phyloP scores from a whole-genome alignment of 2,113 vertebrate genomes.

The Cyanoliseus patagonus region DNA sequence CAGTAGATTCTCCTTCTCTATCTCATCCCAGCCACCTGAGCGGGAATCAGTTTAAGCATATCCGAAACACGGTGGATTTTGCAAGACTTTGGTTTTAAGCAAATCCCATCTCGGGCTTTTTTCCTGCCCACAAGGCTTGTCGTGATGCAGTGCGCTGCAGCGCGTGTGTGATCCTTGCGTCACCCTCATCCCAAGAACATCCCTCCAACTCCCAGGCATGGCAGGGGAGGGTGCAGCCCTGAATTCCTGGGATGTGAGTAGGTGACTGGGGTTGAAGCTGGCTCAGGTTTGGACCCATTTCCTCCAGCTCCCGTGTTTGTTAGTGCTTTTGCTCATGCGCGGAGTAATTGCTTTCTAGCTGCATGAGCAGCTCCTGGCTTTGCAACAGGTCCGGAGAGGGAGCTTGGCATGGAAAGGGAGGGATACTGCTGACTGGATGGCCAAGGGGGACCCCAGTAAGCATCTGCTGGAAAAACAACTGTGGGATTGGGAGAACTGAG shows the following conservation, averaged over 20 bases:
- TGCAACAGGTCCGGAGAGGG: not conserved
- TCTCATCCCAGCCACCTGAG: not conserved
- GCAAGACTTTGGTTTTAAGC: constrained; percentile 1
- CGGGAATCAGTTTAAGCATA: not conserved
- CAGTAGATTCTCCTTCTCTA: not conserved
- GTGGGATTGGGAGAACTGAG: not conserved
- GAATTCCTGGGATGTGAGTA: not conserved
- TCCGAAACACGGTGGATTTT: not conserved
- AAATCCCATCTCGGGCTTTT: not conserved
- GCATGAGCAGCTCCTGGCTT: not conserved
- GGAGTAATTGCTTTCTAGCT: not conserved
- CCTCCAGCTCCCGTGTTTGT: not conserved
- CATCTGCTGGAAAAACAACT: not conserved
- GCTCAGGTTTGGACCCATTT: not conserved
- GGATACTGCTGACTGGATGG: not conserved
- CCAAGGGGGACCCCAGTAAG: no score
- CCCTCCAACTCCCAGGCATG: not conserved
- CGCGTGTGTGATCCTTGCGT: not conserved
- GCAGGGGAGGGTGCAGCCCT: not conserved
- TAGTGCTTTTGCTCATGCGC: not conserved
- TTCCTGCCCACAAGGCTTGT: constrained; percentile 30
- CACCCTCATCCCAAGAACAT: not conserved
- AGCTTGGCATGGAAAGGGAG: not conserved
- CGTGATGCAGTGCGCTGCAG: not conserved
- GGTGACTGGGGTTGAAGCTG: not conserved